phyloP scores from a whole-genome alignment of 2,113 vertebrate species.

The Heterotis niloticus region DNA sequence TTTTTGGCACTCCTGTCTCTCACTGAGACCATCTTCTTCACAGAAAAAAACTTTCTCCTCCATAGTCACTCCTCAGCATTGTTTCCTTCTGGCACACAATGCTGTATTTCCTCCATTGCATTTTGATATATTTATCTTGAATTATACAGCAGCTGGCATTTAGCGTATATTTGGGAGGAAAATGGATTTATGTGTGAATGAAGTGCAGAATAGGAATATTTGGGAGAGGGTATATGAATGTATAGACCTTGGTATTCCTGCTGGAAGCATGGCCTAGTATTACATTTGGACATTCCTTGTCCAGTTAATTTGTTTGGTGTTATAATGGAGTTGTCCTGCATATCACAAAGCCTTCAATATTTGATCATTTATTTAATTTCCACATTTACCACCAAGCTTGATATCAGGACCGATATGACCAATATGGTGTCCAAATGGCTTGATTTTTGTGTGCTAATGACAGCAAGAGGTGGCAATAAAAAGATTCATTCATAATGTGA shows the following conservation, averaged over 20 bases:
- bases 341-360: conserved; percentile 41
- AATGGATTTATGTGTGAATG: neutral
- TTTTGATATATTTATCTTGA: neutral
- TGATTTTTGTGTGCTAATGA: conserved; percentile 27
- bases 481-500: neutral
- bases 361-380: conserved; percentile 28
- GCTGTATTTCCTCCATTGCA: neutral
- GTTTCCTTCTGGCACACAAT: neutral
- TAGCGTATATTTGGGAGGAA: neutral
- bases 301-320: conserved; percentile 32
- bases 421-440: conserved; percentile 39
- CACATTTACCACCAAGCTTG: conserved; percentile 14
- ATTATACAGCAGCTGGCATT: neutral
- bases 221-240: conserved; percentile 12
- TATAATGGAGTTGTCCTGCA: conserved; percentile 29
- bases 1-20: neutral
- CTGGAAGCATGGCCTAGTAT: neutral
- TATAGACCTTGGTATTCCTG: conserved; percentile 2
- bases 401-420: neutral
- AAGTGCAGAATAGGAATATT: neutral
- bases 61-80: neutral
- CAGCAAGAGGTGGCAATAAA: neutral
- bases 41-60: neutral
- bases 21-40: neutral
- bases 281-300: conserved; percentile 29